Base-by-base conservation (phyloP, 2,797 vertebrate species). In the Macropodus opercularis region DNA sequence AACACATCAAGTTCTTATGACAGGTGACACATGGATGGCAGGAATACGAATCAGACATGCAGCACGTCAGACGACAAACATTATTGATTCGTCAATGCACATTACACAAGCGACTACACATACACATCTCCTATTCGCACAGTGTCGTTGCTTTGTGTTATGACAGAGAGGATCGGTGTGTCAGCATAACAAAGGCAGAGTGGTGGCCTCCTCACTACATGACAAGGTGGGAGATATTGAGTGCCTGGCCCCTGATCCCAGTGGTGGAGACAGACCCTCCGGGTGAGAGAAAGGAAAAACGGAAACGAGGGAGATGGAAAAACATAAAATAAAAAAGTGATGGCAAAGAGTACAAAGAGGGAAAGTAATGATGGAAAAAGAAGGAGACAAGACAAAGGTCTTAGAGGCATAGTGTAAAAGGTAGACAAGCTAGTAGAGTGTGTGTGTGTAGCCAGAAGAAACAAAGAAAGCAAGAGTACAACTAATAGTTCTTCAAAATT, bases 191-290 rank as follows among this genome's bases (percentile, higher is more conserved):
- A 88, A 85, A 85, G 63, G 54, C 65, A 47, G 70, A 78, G 69
- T 63, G 70, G 80, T 63, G 83, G 76, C 81, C 78, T 83, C 64
- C 63, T 67, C 49, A n/a, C 49, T 38, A 56, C 80, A 70, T 71
- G 79, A 89, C 87, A 87, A 84, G 83, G 75, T 85, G 80, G 76
- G 70, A 81, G 81, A 86, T 87, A 87, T 89, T 85, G 85, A 89
- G 79, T 84, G 79, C 57, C 72, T 83, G 74, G 55, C 80, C 79
- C 67, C 76, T 78, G 85, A 81, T 82, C 78, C 74, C 60, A 46
- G 72, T 8, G 58, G 69, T 72, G 68, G 59, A 77, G 75, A 70
- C 39, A 19, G 61, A 49, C 57, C 59, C 75, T 79, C 67, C 0
- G 23, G 77, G 71, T 56, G 54, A 49, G 13, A 27, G 35, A 59